Base-by-base conservation (phyloP, 1,140 invertebrate genomes). In the Bactericera cockerelli region DNA sequence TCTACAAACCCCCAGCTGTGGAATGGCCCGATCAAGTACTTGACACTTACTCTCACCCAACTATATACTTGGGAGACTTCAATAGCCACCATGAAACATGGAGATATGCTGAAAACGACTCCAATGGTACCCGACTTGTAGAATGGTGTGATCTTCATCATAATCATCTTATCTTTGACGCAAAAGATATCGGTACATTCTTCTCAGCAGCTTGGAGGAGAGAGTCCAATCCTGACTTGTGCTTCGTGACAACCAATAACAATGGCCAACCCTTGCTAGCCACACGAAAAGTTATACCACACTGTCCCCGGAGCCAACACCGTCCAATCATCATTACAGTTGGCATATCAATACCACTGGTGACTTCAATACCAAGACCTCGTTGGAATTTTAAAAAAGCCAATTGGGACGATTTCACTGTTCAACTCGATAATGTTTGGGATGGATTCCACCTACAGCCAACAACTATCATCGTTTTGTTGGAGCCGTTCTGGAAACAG, bases 81-180 rank as follows among this genome's bases (percentile, higher is more conserved):
- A 63, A 63, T 19, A 59, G 54, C 26, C 26, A 61, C 10, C 16
- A 42, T 33, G 49, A 22, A 19, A 59, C 14, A 19, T 61, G 59
- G 58, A 59, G 31, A 33, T 56, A 62, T 10, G 57, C 16, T 11
- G n/a, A 13, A 1, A 57, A 49, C 60, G 31, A 57, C 16, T 24
- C 22, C 10, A 16, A 33, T 26, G 26, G 55, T n/a, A 39, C 56
- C 8, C 10, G 36, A 3, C 25, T 62, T 38, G 55, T 53, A 16
- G n/a, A 39, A 22, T 62, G 55, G 59, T 16, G 53, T 6, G 55
- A 62, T 31, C 25, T 16, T 25, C 26, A 59, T 19, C 26, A 56
- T 22, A 22, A 26, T 26, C 22, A 71, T 56, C 77, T 69, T 36
- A n/a, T 62, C 1, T 59, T 60, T 36, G 56, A 60, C 22, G 58